Evolutionary conservation across 2,797 vertebrate genomes (phyloP), one percentile per base, ranked within the genome.

Genomic region (Synaphobranchus kaupii): DNA sequence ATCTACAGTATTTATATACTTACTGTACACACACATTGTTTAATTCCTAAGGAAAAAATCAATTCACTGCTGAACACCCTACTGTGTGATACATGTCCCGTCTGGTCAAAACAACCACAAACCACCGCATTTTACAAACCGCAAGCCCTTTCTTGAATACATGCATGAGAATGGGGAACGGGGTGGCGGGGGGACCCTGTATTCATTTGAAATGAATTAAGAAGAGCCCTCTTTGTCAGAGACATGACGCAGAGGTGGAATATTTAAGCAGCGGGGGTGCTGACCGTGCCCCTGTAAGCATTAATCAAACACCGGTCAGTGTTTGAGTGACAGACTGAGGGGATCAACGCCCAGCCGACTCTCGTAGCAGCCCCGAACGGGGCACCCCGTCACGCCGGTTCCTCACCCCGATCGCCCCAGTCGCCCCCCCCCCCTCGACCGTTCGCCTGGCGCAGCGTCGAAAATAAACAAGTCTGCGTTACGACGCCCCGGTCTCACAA

Each of bases 381-480:
- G 73, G 22, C 54, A 20, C 52, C 39, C 90, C 84, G 87, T 66
- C 13, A n/a, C 25, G 54, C 84, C 92, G 91, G 87, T 73, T 86
- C 90, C 63, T 89, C 88, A 85, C 83, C 83, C 86, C 31, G 78
- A 58, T n/a, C 83, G n/a, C 80, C 84, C 60, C 73, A 68, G 39
- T n/a, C 84, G 25, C 78, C 84, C 58, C 80, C 56, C 56, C 87
- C 63, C 0, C 87, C 85, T 89, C 84, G 28, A 86, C 83, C 84
- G 86, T 92, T 87, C 68, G 2, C 86, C 52, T 87, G 84, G 91
- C 90, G 90, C 91, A 78, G 90, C 89, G 94, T 94, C 94, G 93
- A 97, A 98, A 97, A 97, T 95, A 97, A 97, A 97, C 96, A 97
- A 89, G 88, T 92, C 90, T 93, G 95, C 96, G 98, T 97, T 97